A percentile compares a stretch with the other conserved stretches of the same genome.
These are phyloP conservation scores for Caenorhabditis sp. DNA, from an alignment of 2,888 invertebrate species.

Conservation along the genomic window DNA sequence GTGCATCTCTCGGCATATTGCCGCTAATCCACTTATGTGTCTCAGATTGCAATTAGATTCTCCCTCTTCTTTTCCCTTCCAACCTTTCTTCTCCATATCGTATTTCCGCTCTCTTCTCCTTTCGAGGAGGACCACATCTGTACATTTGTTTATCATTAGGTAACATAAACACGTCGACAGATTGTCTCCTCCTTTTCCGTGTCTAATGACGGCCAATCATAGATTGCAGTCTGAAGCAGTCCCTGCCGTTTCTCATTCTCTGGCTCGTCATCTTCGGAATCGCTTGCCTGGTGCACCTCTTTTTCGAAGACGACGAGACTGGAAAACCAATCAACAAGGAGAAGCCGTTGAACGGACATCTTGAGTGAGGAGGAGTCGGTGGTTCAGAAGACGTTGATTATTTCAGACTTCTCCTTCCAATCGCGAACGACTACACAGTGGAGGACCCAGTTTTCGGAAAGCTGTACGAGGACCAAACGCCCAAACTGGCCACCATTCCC, in stretches of 20 bases:
- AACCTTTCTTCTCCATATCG: constrained; percentile 30
- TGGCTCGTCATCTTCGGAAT: constrained; percentile 45
- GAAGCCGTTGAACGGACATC: constrained; percentile 32
- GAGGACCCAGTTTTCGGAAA: constrained; percentile 57
- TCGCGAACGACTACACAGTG: constrained; percentile 49
- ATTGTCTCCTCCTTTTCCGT: constrained; percentile 15
- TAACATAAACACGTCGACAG: constrained; percentile 39
- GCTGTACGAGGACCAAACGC: constrained; percentile 48
- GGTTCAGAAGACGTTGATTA: not conserved
- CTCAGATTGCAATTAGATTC: constrained; percentile 48
- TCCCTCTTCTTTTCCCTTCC: constrained; percentile 6
- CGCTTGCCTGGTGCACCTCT: constrained; percentile 35
- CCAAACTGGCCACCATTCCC: constrained; percentile 45
- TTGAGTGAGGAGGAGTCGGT: too few relatives aligned
- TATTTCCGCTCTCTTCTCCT: constrained; percentile 22
- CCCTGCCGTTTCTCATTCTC: constrained; percentile 38
- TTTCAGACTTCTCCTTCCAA: constrained; percentile 51
- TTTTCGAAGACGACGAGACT: constrained; percentile 53
- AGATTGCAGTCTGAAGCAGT: constrained; percentile 44
- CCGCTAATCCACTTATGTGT: constrained; percentile 48
- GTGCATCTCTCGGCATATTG: constrained; percentile 30
- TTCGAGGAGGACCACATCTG: constrained; percentile 31
- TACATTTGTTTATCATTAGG: constrained; percentile 58
- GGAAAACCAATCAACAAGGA: constrained; percentile 42
- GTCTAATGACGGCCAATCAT: constrained; percentile 38